Conservation (phyloP, 2,888 invertebrate genomes). For the Mechanitis messenoides region DNA sequence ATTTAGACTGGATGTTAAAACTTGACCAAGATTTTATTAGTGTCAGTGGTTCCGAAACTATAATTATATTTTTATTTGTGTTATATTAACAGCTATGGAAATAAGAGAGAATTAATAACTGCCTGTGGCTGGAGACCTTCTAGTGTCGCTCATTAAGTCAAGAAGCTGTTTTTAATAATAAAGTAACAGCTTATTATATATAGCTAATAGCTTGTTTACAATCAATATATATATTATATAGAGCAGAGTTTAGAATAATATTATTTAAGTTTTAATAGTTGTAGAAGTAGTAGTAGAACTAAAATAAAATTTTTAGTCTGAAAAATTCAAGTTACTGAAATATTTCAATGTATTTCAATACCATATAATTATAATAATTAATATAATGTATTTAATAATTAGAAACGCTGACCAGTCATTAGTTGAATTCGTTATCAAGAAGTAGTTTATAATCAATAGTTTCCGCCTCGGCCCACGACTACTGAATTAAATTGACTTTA, state of each 20-base stretch:
- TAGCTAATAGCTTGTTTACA: too few relatives aligned
- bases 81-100: conserved; percentile 24
- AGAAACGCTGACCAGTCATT: conserved; percentile 15
- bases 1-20: too few relatives aligned
- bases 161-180: too few relatives aligned
- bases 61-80: conserved; percentile 23
- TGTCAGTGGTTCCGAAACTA: conserved; percentile 17
- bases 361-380: not conserved
- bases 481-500: conserved; percentile 29
- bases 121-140: not conserved
- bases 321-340: too few relatives aligned
- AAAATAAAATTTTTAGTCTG: too few relatives aligned
- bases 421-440: conserved; percentile 19
- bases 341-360: too few relatives aligned
- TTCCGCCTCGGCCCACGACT: conserved; percentile 30
- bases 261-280: too few relatives aligned
- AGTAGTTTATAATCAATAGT: conserved; percentile 31
- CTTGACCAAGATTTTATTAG: conserved; percentile 15
- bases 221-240: too few relatives aligned
- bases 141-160: too few relatives aligned
- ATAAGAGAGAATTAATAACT: conserved; percentile 24
- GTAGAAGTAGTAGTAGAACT: too few relatives aligned
- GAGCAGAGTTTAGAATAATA: too few relatives aligned
- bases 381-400: not conserved
- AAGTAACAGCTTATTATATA: too few relatives aligned